Conservation (phyloP, 2,888 invertebrate species). For the Phortica okadai region DNA sequence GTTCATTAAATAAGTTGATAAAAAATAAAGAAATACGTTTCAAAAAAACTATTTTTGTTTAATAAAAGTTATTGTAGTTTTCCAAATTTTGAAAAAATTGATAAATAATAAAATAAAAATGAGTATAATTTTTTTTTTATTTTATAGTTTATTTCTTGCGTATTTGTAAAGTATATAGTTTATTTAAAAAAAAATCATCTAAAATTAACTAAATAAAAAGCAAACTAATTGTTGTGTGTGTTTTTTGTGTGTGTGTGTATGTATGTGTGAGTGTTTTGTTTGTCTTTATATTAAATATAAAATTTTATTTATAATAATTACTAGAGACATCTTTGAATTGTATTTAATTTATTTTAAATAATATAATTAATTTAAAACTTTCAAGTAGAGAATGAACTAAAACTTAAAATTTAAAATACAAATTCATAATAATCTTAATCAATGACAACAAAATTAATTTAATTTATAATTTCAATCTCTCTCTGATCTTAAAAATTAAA, state of each 20-base stretch:
- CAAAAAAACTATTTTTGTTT: conserved; percentile 20
- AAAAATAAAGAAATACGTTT: conserved; percentile 49
- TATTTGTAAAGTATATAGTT: conserved; percentile 52
- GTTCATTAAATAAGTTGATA: not conserved
- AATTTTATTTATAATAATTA: conserved; percentile 54
- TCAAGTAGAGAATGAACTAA: conserved; percentile 31
- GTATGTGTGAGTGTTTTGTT: conserved; percentile 29
- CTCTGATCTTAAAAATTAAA: not conserved
- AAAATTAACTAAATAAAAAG: conserved; percentile 62
- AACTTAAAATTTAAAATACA: conserved; percentile 24
- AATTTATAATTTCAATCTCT: conserved; percentile 59
- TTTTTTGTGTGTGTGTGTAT: conserved; percentile 47
- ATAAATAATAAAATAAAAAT: conserved; percentile 39
- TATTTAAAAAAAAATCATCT: conserved; percentile 54
- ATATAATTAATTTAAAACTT: conserved; percentile 43
- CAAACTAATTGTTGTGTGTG: conserved; percentile 61
- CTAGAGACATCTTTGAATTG: conserved; percentile 69
- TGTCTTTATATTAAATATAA: conserved; percentile 26
- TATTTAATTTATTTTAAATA: conserved; percentile 53
- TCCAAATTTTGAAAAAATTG: conserved; percentile 28
- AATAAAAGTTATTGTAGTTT: conserved; percentile 19
- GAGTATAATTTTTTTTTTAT: conserved; percentile 47
- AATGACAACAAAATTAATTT: conserved; percentile 56
- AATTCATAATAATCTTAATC: conserved; percentile 26
- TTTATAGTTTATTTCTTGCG: conserved; percentile 26